phyloP scores from a whole-genome alignment of 2,797 vertebrate species.

The Eremophila alpestris region DNA sequence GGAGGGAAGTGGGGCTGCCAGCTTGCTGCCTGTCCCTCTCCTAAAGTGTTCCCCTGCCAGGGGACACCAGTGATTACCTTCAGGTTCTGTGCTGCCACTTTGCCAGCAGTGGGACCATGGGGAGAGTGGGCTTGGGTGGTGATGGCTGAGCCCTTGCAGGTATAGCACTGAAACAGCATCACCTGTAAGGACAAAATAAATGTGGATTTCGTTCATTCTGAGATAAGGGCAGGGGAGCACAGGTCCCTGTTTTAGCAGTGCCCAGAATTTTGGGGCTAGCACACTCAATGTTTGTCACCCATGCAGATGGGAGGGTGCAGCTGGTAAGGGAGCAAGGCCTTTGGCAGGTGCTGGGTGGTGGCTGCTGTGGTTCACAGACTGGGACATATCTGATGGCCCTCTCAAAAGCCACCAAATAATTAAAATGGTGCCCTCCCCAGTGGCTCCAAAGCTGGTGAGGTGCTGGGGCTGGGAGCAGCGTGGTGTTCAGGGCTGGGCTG shows the following conservation, averaged over 20 bases:
- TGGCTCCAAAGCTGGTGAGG: background rate
- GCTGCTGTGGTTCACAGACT: background rate
- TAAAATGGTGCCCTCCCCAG: background rate
- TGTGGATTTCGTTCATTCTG: background rate
- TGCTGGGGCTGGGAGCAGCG: background rate
- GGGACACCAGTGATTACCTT: background rate
- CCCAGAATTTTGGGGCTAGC: background rate
- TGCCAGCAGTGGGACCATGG: background rate
- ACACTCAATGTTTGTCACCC: rapidly evolving
- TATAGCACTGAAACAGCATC: background rate
- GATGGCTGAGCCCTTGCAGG: background rate
- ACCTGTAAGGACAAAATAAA: background rate
- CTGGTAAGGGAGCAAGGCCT: background rate
- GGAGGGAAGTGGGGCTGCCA: background rate
- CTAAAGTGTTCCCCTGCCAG: background rate
- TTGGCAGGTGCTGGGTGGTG: background rate
- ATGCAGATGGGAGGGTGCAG: rapidly evolving
- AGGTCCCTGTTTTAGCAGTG: background rate
- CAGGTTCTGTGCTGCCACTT: background rate
- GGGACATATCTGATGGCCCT: background rate
- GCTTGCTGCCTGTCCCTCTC: background rate
- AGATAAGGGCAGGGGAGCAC: background rate
- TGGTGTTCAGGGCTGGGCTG: background rate
- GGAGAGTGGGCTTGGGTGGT: background rate
- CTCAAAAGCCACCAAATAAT: background rate